Conservation (phyloP, 92 coral and sea anemone genomes). For the Meandrina meandrites region DNA sequence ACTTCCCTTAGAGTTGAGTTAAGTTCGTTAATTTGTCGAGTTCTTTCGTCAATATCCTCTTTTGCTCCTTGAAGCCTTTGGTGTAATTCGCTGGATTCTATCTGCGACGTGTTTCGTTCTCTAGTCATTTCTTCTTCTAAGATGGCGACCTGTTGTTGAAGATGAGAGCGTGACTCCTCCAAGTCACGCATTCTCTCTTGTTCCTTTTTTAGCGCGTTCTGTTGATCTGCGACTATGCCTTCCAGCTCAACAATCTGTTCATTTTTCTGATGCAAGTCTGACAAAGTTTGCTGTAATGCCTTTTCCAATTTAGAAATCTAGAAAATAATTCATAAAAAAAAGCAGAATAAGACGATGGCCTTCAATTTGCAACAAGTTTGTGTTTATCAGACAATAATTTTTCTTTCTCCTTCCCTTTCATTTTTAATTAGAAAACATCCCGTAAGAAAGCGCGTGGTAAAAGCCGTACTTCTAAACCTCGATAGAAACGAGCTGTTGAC, state of each 20-base stretch:
- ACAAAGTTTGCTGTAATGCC: slow-evolving; percentile 63
- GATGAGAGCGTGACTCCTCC: slow-evolving; percentile 77
- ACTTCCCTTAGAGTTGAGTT: slow-evolving; percentile 84
- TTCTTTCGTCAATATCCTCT: slow-evolving; percentile 79
- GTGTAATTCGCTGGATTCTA: slow-evolving; percentile 75
- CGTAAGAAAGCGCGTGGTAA: too few species aligned
- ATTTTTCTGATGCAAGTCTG: slow-evolving; percentile 76
- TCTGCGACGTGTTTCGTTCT: slow-evolving; percentile 76
- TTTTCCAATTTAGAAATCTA: slow-evolving; percentile 81
- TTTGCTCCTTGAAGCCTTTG: slow-evolving; percentile 74
- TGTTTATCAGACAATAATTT: neutral
- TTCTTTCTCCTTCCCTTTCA: neutral
- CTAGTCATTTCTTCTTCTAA: slow-evolving; percentile 82
- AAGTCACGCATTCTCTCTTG: slow-evolving; percentile 74
- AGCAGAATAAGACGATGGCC: neutral
- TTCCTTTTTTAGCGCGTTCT: slow-evolving; percentile 78
- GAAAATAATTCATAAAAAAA: neutral
- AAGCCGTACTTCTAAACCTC: too few species aligned
- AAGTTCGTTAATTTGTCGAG: slow-evolving; percentile 80
- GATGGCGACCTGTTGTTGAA: slow-evolving; percentile 85
- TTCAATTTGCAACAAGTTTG: neutral
- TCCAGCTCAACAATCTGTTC: slow-evolving; percentile 78
- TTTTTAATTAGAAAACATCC: too few species aligned
- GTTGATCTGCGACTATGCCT: slow-evolving; percentile 73
- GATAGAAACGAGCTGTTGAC: too few species aligned